Conservation (phyloP, 2,113 vertebrate genomes). For the Picathartes gymnocephalus region DNA sequence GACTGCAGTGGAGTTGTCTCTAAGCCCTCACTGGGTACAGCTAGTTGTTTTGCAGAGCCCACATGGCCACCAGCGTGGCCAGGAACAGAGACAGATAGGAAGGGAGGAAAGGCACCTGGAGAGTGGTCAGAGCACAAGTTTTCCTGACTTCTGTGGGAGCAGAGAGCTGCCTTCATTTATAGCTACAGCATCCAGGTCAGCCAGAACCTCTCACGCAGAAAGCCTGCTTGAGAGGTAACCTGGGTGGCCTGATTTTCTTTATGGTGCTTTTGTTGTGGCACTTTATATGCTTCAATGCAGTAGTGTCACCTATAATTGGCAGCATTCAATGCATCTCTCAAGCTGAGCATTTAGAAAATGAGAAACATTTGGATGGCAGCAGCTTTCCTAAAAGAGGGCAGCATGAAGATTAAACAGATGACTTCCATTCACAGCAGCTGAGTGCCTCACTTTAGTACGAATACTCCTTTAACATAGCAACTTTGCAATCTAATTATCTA, state of each 20-base stretch:
- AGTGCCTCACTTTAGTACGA: neutral
- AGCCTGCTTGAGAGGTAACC: neutral
- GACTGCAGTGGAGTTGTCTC: neutral
- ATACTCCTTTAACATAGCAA: neutral
- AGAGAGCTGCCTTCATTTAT: neutral
- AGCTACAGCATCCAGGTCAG: neutral
- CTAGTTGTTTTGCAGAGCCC: neutral
- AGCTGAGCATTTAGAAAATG: neutral
- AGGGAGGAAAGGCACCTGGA: neutral
- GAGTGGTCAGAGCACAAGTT: neutral
- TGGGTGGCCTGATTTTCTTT: neutral
- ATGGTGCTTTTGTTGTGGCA: neutral
- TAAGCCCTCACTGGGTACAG: neutral
- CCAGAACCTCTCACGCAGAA: neutral
- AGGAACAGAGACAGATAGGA: neutral
- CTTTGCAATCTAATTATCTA: neutral
- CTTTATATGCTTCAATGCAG: neutral
- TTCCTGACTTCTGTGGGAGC: neutral
- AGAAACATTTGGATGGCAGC: neutral
- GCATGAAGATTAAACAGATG: neutral
- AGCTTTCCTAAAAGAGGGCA: neutral
- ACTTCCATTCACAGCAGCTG: neutral
- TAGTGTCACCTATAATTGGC: neutral
- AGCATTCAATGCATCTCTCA: neutral
- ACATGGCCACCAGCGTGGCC: fast-evolving